phyloP scores from a whole-genome alignment of 1,140 invertebrate genomes.

The Muscidifurax raptorellus region DNA sequence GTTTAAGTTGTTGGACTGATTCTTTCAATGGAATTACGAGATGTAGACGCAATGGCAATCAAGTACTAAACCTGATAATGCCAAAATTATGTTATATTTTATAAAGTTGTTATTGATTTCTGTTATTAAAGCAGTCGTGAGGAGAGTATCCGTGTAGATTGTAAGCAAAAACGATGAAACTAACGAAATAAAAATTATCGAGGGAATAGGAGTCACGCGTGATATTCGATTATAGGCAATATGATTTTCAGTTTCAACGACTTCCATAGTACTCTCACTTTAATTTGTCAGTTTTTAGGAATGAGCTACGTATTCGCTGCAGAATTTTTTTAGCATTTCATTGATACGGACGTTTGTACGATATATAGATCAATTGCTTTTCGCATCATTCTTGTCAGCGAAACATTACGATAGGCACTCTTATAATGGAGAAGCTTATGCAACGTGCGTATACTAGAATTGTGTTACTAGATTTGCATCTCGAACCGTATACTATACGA shows the following conservation, averaged over 20 bases:
- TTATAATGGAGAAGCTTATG: too few relatives aligned
- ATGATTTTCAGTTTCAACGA: neutral
- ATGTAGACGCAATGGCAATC: slow-evolving; percentile 16
- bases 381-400: neutral
- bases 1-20: slow-evolving; percentile 7
- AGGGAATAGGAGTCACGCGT: neutral
- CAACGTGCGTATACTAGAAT: too few relatives aligned
- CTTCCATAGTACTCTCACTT: neutral
- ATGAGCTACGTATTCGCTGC: neutral
- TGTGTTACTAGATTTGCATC: too few relatives aligned
- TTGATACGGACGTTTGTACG: neutral
- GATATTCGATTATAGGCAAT: slow-evolving; percentile 11
- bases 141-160: neutral
- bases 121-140: neutral
- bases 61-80: neutral
- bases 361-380: neutral
- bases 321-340: neutral
- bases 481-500: too few relatives aligned
- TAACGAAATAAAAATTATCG: neutral
- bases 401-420: too few relatives aligned
- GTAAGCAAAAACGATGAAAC: neutral
- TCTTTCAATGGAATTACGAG: neutral
- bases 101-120: slow-evolving; percentile 26
- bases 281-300: neutral
- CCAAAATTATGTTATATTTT: slow-evolving; percentile 26